A percentile compares a stretch with the other conserved stretches of the same genome.
Conservation (phyloP, 2,113 vertebrate genomes). For the Mormyrus iriodes region DNA sequence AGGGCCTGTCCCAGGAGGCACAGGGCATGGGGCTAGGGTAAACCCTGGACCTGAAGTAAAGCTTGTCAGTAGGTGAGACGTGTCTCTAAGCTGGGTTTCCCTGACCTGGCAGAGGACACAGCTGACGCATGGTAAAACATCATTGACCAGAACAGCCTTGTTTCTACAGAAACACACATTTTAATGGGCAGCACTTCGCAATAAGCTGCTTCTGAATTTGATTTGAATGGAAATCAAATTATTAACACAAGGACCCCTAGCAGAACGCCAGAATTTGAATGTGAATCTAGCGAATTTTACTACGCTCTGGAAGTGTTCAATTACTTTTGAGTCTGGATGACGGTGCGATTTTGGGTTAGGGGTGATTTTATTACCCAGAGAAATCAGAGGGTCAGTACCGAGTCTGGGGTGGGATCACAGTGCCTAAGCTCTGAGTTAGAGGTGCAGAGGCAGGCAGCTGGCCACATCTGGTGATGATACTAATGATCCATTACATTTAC, state of each 20-base stretch:
- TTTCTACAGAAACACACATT: not conserved
- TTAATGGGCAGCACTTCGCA: not conserved
- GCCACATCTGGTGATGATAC: not conserved
- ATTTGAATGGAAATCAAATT: conserved; percentile 3
- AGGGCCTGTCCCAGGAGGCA: not conserved
- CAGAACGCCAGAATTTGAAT: not conserved
- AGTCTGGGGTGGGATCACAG: not conserved
- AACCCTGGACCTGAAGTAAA: too few species aligned
- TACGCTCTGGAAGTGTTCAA: not conserved
- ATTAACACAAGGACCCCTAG: not conserved
- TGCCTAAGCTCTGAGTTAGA: not conserved
- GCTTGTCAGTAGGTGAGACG: too few species aligned
- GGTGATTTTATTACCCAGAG: not conserved
- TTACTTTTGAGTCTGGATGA: not conserved
- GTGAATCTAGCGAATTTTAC: not conserved
- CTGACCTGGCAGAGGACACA: not conserved
- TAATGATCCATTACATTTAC: not conserved
- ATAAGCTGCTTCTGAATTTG: not conserved
- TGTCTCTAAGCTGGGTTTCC: not conserved
- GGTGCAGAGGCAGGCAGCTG: not conserved
- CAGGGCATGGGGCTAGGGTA: not conserved
- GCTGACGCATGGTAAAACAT: not conserved
- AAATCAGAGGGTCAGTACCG: not conserved
- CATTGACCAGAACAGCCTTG: not conserved
- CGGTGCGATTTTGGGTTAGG: not conserved